Conservation (phyloP, 1,140 invertebrate species). For the Drosophila paulistorum region DNA sequence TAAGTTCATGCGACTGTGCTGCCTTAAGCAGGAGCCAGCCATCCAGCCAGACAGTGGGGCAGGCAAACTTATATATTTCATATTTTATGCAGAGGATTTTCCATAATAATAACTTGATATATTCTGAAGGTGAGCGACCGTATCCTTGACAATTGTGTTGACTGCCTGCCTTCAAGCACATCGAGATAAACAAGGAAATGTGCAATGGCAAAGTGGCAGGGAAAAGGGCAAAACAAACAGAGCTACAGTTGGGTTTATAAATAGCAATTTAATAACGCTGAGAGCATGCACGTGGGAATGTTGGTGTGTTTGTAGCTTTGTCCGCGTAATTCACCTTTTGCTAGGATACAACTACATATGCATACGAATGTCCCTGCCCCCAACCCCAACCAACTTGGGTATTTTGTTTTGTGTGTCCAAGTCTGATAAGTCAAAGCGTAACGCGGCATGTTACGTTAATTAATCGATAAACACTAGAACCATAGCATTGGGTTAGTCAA, state of each 20-base stretch:
- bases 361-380: neutral
- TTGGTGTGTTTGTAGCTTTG: constrained; percentile 49
- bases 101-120: constrained; percentile 58
- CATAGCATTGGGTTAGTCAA: neutral
- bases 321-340: neutral
- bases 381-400: no score
- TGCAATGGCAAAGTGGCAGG: constrained; percentile 2
- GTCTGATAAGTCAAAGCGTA: constrained; percentile 69
- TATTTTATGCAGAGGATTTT: constrained; percentile 55
- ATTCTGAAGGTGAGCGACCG: constrained; percentile 20
- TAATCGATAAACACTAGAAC: constrained; percentile 65
- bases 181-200: constrained; percentile 16
- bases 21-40: constrained; percentile 5
- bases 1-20: constrained; percentile 51
- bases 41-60: constrained; percentile 1
- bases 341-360: neutral
- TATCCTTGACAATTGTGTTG: constrained; percentile 65
- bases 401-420: constrained; percentile 1
- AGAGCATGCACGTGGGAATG: constrained; percentile 76
- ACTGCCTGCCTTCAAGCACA: constrained; percentile 51
- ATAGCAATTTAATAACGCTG: constrained; percentile 77
- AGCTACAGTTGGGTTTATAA: constrained; percentile 63
- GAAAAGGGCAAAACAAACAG: constrained; percentile 36
- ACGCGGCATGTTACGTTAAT: constrained; percentile 75
- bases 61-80: constrained; percentile 31